Evolutionary conservation across 2,888 invertebrate genomes (phyloP).

Genomic region (Lapara coniferarum): DNA sequence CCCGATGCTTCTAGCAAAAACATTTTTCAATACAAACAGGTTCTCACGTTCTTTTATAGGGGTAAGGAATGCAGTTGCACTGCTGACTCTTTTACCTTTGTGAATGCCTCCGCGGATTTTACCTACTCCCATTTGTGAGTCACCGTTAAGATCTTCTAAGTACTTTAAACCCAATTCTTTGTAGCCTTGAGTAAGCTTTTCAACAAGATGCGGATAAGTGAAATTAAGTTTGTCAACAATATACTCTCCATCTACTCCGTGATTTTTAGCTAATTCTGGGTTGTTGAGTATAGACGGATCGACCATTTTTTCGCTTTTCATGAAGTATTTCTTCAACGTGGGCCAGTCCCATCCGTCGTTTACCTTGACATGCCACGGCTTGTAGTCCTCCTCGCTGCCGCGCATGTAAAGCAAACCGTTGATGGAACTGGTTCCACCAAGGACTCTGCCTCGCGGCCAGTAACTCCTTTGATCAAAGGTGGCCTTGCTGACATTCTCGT

Average conservation of each 20-base stretch:
- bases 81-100: constrained; percentile 81
- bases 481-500: constrained; percentile 59
- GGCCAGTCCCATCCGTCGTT: constrained; percentile 75
- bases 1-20: constrained; percentile 53
- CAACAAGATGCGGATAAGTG: constrained; percentile 61
- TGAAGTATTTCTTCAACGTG: constrained; percentile 66
- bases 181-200: constrained; percentile 68
- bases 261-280: constrained; percentile 61
- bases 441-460: constrained; percentile 71
- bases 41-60: constrained; percentile 60
- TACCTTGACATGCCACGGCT: constrained; percentile 61
- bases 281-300: constrained; percentile 69
- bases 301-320: constrained; percentile 70
- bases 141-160: constrained; percentile 69
- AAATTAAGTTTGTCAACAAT: constrained; percentile 77
- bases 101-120: constrained; percentile 78
- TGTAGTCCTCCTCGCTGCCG: constrained; percentile 68
- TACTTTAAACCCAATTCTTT: constrained; percentile 77
- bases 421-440: constrained; percentile 76
- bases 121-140: constrained; percentile 80
- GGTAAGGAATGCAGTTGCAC: constrained; percentile 78
- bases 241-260: constrained; percentile 78
- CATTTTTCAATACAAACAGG: constrained; percentile 64
- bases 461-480: constrained; percentile 56
- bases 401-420: constrained; percentile 73